Evolutionary conservation across 2,113 vertebrate genomes (phyloP), one percentile per base, ranked within the genome.

Genomic region (Tetraodon nigroviridis): DNA sequence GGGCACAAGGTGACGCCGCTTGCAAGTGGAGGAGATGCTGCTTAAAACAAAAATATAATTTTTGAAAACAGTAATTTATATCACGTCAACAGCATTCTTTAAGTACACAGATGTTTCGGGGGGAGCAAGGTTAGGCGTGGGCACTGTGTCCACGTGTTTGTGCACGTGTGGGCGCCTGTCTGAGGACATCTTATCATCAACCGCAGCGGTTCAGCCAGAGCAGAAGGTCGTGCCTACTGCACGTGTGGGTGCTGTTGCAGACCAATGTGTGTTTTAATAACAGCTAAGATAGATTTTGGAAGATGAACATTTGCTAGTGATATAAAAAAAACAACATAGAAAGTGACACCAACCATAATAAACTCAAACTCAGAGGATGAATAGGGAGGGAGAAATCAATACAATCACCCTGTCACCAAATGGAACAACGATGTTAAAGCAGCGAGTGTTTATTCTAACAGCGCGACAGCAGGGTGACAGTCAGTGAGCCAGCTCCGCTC

Each of bases 121-220:
- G 68, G 44, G 0, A 41, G 53, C 65, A 48, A 18, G 64, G 58
- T 45, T 53, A 19, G 54, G 16, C 71, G 48, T 64, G 56, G 52
- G 40, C 20, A 42, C 41, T 49, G 40, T 67, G 64, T 16, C 14
- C 52, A 46, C 55, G 11, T 53, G 50, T 68, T 52, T 17, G 8
- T 40, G 41, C 37, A 49, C 40, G 4, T 22, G 58, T 19, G 49
- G n/a, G 44, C 15, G 58, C 58, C 65, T 81, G 77, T 79, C 78
- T 59, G 8, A 65, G 73, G 71, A 71, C 70, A 73, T 84, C 63
- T 62, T 53, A 46, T 86, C 78, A 84, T 65, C 64, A 54, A 55
- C 54, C 10, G 18, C 52, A 54, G 55, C 5, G 29, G 60, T 46
- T 69, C 69, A 68, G 69, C 64, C 46, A 51, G 56, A 68, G 27